Percentiles rank a stretch among this genome's conserved stretches.
phyloP scores from a whole-genome alignment of 2,888 invertebrate genomes.

The Tetrapedia diversipes region DNA sequence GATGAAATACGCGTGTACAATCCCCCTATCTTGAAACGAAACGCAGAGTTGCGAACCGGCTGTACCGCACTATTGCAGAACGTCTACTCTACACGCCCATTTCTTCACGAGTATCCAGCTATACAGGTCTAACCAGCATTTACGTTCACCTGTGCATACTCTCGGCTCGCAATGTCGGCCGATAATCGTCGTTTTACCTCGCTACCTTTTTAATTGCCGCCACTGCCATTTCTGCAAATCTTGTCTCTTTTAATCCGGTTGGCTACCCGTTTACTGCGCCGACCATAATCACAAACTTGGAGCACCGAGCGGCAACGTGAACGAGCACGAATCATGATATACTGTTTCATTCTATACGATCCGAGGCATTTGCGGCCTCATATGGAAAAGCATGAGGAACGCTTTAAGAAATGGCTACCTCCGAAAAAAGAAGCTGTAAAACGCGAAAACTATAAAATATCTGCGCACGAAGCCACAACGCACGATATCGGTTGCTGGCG shows the following conservation, averaged over 20 bases:
- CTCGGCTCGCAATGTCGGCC: slow-evolving; percentile 19
- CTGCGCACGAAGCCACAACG: too few species aligned
- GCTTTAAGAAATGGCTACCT: too few species aligned
- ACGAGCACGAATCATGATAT: too few species aligned
- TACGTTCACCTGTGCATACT: slow-evolving; percentile 60
- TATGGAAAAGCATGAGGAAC: neutral
- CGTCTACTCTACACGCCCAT: slow-evolving; percentile 47
- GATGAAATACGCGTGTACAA: slow-evolving; percentile 15
- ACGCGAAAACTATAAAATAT: neutral
- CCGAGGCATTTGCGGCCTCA: neutral
- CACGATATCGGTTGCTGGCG: too few species aligned
- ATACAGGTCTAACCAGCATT: slow-evolving; percentile 37
- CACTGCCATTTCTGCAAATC: slow-evolving; percentile 27
- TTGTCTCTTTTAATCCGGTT: slow-evolving; percentile 5
- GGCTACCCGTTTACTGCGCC: neutral
- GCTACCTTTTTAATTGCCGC: slow-evolving; percentile 46
- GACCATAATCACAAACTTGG: slow-evolving; percentile 22
- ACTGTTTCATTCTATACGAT: neutral
- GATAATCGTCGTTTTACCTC: slow-evolving; percentile 61
- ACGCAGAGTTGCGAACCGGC: slow-evolving; percentile 12
- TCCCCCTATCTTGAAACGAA: slow-evolving; percentile 10
- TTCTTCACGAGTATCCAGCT: slow-evolving; percentile 34
- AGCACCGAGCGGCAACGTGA: neutral
- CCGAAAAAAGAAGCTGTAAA: neutral
- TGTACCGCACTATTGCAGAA: slow-evolving; percentile 36